Base-by-base conservation (phyloP, 2,797 vertebrate genomes). In the Halcyon leucocephala region DNA sequence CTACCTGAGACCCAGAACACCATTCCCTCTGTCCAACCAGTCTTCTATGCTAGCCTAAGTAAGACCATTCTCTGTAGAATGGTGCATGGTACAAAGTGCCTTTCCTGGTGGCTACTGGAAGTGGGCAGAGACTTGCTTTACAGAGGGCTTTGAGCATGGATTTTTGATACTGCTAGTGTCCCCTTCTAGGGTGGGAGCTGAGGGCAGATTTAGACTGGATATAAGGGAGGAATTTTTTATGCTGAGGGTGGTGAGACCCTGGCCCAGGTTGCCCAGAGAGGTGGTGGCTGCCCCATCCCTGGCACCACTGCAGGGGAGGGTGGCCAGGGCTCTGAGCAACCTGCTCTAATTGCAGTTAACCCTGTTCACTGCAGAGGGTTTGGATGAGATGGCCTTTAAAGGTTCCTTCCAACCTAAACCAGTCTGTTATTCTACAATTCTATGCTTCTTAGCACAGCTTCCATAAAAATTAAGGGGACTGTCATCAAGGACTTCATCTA, bases 11-110 rank as follows among this genome's bases (percentile, higher is more conserved):
- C 25, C 8, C 54, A 46, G 55, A 77, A 51, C 46, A n/a, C 6
- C 1, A 0, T 24, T 58, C 37, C 52, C 4, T 55, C 55, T 29
- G 7, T 21, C 52, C 48, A 73, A 8, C 9, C 48, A 51, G 3
- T 10, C n/a, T 67, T 48, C 22, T 21, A 14, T 0, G 1, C 17
- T 61, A 33, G 28, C 33, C 55, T 44, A 14, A 58, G 37, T 21
- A 37, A 7, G 7, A 35, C 10, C 28, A 65, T 11, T 37, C 54
- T 39, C 31, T 57, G 60, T 42, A 58, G 57, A 70, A 7, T 13
- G 39, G 15, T 33, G 48, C 5, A 1, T 18, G 39, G n/a, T 5
- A 22, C 14, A 5, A 73, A 33, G 9, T 8, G 16, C 26, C 24
- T 78, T 52, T 82, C 14, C 76, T 35, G 24, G 6, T 22, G 51